Evolutionary conservation across 2,888 invertebrate genomes (phyloP).

Genomic region (Hypena proboscidalis): DNA sequence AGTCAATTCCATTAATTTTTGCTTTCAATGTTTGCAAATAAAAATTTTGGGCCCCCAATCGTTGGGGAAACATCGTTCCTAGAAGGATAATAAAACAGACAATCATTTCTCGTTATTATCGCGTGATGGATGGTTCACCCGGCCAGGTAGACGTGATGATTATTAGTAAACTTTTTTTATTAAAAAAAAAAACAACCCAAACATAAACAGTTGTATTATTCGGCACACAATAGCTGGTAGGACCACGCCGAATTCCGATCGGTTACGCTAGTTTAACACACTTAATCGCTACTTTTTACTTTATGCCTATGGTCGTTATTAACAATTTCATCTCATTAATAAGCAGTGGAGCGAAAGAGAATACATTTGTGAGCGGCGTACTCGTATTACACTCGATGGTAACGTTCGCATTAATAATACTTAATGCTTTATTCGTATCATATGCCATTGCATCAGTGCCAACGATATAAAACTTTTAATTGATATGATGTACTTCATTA

Average conservation of each 20-base stretch:
- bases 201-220: constrained; percentile 80
- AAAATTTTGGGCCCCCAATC: constrained; percentile 66
- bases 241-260: constrained; percentile 78
- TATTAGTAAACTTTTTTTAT: constrained; percentile 61
- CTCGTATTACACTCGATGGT: constrained; percentile 61
- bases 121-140: constrained; percentile 73
- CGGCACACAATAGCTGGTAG: constrained; percentile 68
- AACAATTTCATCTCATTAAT: constrained; percentile 80
- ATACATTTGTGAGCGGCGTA: constrained; percentile 62
- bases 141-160: constrained; percentile 73
- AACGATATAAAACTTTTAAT: constrained; percentile 38
- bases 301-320: constrained; percentile 67
- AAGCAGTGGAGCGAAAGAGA: constrained; percentile 74
- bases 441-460: constrained; percentile 48
- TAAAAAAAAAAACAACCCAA: constrained; percentile 70
- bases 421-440: constrained; percentile 68
- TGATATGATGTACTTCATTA: constrained; percentile 41
- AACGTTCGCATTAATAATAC: constrained; percentile 65
- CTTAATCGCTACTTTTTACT: constrained; percentile 80
- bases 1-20: constrained; percentile 55
- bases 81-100: constrained; percentile 65
- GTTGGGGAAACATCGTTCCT: constrained; percentile 53
- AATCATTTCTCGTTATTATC: constrained; percentile 76
- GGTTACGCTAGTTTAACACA: constrained; percentile 81
- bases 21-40: constrained; percentile 78